Conservation (phyloP, 2,113 vertebrate genomes). For the Cyrtonyx montezumae region DNA sequence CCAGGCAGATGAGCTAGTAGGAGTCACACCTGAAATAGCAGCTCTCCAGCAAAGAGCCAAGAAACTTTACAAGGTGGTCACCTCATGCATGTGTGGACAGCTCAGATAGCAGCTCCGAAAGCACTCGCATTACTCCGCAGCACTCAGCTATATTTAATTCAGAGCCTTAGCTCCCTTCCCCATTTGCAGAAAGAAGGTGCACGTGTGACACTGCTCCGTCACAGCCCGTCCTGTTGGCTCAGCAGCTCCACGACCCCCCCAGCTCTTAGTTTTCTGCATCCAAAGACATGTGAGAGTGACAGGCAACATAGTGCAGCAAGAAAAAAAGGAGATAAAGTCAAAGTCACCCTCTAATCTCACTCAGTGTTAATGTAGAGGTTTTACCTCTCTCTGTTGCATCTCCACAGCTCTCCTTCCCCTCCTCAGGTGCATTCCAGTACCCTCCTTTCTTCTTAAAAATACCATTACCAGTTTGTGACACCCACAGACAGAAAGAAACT, state of each 20-base stretch:
- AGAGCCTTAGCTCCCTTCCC: not conserved
- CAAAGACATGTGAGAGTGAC: fast-evolving
- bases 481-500: fast-evolving
- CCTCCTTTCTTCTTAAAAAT: not conserved
- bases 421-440: not conserved
- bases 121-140: not conserved
- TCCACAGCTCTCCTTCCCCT: not conserved
- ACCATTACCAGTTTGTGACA: not conserved
- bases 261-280: not conserved
- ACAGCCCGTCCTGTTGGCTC: not conserved
- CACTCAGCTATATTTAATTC: not conserved
- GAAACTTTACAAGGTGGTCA: not conserved
- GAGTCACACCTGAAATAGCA: not conserved
- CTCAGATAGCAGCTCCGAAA: constrained; percentile 9
- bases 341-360: not conserved
- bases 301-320: not conserved
- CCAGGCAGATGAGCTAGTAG: not conserved
- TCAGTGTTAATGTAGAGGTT: not conserved
- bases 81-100: not conserved
- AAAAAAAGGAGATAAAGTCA: not conserved
- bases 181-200: not conserved
- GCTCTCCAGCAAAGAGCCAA: not conserved
- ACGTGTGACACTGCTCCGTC: too few relatives aligned
- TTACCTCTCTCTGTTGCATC: not conserved
- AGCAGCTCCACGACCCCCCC: not conserved